These are phyloP conservation scores for Myathropa florea DNA, from an alignment of 2,888 invertebrate species.

Conservation along the genomic window DNA sequence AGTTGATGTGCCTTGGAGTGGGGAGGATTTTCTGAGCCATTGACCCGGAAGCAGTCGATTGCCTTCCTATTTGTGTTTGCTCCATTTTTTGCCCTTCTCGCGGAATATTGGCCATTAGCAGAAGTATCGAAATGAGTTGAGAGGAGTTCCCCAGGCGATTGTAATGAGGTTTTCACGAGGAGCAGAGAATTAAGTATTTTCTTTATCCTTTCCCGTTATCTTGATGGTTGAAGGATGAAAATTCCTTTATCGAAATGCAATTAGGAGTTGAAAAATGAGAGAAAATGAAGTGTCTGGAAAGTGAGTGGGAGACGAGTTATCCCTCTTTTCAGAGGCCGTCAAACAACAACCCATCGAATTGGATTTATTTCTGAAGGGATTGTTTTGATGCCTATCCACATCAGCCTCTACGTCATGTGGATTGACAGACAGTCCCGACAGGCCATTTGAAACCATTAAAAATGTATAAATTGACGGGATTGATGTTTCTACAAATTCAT, in stretches of 20 bases:
- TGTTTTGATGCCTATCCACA: neutral
- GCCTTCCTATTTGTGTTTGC: neutral
- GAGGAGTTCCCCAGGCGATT: neutral
- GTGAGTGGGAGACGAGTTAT: neutral
- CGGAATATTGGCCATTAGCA: conserved; percentile 19
- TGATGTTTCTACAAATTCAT: neutral
- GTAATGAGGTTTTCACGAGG: neutral
- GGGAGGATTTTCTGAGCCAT: conserved; percentile 39
- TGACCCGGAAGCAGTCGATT: conserved; percentile 29
- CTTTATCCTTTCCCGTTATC: neutral
- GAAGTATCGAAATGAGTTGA: neutral
- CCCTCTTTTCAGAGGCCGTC: neutral
- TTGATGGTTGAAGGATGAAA: neutral
- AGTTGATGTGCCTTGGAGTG: neutral
- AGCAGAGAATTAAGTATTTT: neutral
- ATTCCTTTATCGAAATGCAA: neutral
- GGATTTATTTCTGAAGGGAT: neutral
- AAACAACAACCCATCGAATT: neutral
- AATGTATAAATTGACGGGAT: neutral
- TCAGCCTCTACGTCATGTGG: neutral
- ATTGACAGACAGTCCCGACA: neutral
- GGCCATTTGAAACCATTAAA: neutral
- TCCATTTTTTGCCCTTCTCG: neutral
- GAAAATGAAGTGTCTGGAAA: neutral
- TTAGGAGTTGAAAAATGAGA: neutral